Percentiles rank a stretch among this genome's conserved stretches.
Evolutionary conservation across 2,797 vertebrate species (phyloP).

Genomic region (Artibeus lituratus): DNA sequence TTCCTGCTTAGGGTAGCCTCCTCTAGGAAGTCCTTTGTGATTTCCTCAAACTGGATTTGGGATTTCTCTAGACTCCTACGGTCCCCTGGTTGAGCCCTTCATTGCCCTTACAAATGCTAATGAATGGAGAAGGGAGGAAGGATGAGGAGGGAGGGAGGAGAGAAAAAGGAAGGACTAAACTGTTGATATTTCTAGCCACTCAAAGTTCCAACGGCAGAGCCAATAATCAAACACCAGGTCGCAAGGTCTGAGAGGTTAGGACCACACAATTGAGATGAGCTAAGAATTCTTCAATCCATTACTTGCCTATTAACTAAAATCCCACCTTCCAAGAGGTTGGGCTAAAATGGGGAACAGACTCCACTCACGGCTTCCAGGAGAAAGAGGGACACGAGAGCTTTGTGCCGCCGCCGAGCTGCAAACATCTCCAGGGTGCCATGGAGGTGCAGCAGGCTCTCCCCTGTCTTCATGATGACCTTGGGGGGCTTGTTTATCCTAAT

Average conservation of each 20-base stretch:
- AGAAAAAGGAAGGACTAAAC: background rate
- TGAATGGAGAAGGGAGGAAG: background rate
- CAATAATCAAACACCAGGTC: background rate
- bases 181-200: background rate
- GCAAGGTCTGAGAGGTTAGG: background rate
- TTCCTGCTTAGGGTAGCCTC: background rate
- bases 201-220: background rate
- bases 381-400: constrained; percentile 49
- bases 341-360: background rate
- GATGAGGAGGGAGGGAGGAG: background rate
- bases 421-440: constrained; percentile 62
- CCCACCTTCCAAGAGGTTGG: background rate
- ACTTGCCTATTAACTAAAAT: background rate
- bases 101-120: background rate
- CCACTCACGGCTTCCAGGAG: constrained; percentile 73
- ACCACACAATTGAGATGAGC: background rate
- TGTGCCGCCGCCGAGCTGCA: background rate
- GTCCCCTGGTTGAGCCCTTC: background rate
- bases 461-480: constrained; percentile 57
- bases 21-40: constrained; percentile 27
- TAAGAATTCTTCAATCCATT: background rate
- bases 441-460: constrained; percentile 67
- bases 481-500: constrained; percentile 55
- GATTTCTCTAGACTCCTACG: background rate
- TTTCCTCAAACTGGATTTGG: background rate